Conservation (phyloP, 1,140 invertebrate species). For the Drosophila bocki region DNA sequence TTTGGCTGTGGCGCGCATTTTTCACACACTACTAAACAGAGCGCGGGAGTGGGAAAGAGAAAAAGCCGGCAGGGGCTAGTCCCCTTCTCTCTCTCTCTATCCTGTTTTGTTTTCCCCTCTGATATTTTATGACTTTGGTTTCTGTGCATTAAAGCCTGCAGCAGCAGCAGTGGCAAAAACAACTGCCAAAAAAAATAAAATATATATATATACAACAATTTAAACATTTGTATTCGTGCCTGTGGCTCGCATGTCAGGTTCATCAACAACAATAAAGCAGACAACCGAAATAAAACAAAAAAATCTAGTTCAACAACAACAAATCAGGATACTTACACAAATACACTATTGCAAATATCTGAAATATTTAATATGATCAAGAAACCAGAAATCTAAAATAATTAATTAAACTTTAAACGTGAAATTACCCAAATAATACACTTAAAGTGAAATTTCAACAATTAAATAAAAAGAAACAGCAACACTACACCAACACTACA, state of each 20-base stretch:
- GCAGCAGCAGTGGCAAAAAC: constrained; percentile 9
- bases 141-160: constrained; percentile 69
- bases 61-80: constrained; percentile 20
- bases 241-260: constrained; percentile 77
- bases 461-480: neutral
- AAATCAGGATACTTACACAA: constrained; percentile 2
- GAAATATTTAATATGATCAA: neutral
- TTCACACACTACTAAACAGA: constrained; percentile 71
- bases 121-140: constrained; percentile 70
- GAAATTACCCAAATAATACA: neutral
- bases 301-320: constrained; percentile 15
- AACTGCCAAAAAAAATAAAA: constrained; percentile 21
- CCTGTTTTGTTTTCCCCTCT: neutral
- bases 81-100: neutral
- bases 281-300: constrained; percentile 2
- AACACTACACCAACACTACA: neutral
- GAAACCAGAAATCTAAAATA: no score
- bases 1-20: constrained; percentile 68
- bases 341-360: neutral
- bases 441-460: neutral
- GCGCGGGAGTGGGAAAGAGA: constrained; percentile 19
- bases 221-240: constrained; percentile 78
- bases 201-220: constrained; percentile 51
- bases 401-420: neutral
- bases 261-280: constrained; percentile 46